Conservation (phyloP, 1,140 invertebrate species). For the Acyrthosiphon pisum region DNA sequence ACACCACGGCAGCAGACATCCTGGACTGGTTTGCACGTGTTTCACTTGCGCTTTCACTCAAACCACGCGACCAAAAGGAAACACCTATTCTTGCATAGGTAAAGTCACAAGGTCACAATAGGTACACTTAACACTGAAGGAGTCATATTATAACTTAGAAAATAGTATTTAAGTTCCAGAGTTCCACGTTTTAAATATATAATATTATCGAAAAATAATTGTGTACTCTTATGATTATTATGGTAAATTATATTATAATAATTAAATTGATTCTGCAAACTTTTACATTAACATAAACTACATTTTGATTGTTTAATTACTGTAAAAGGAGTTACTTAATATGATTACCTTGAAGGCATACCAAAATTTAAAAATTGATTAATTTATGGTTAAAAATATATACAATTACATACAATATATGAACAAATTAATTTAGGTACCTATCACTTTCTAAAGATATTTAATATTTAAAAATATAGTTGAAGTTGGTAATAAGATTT, state of each 20-base stretch:
- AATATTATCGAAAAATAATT: conserved; percentile 3
- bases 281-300: neutral
- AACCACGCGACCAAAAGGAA: conserved; percentile 16
- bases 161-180: neutral
- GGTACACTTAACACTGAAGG: neutral
- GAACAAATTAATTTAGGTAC: neutral
- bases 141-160: neutral
- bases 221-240: no score
- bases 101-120: conserved; percentile 41
- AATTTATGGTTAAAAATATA: neutral
- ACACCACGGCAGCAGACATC: conserved; percentile 40
- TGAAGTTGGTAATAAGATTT: neutral
- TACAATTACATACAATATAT: neutral
- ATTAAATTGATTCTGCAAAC: neutral
- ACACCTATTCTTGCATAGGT: conserved; percentile 12
- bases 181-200: neutral
- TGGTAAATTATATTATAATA: neutral
- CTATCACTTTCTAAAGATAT: neutral
- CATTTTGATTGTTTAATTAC: neutral
- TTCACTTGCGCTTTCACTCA: conserved; percentile 51
- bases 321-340: neutral
- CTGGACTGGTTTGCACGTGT: conserved; percentile 47
- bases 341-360: neutral
- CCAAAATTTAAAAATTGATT: neutral
- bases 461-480: neutral